These are phyloP conservation scores for Ochotona curzoniae DNA, from an alignment of 2,113 vertebrate genomes.

Conservation along the genomic window DNA sequence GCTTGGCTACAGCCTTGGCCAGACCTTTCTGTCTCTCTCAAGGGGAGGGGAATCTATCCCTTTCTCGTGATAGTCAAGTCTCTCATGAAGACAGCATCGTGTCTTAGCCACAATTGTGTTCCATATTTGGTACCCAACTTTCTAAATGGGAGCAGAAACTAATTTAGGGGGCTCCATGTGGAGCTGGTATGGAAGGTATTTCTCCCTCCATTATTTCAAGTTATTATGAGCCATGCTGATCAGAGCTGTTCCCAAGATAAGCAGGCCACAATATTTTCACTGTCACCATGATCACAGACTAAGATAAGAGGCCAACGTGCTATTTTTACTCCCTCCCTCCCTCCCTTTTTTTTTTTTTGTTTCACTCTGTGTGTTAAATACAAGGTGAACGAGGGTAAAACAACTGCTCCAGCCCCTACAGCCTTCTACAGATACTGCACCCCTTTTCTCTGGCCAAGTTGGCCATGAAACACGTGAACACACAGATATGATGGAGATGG, in stretches of 20 bases:
- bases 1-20: conserved; percentile 29
- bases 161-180: conserved; percentile 75
- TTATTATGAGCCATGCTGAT: conserved; percentile 83
- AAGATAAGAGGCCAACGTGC: conserved; percentile 83
- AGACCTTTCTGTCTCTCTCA: background rate
- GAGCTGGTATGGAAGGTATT: conserved; percentile 78
- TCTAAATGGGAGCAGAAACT: conserved; percentile 78
- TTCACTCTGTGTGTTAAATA: conserved; percentile 78
- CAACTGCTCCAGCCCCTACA: conserved; percentile 70
- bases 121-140: conserved; percentile 78
- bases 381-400: conserved; percentile 77
- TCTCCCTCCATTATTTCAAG: conserved; percentile 84
- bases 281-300: conserved; percentile 86
- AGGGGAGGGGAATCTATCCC: background rate
- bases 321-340: conserved; percentile 81
- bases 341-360: conserved; percentile 58
- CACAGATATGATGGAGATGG: conserved; percentile 73
- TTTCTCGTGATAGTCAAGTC: conserved; percentile 56
- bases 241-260: conserved; percentile 83
- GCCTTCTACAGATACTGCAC: conserved; percentile 70
- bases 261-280: conserved; percentile 87
- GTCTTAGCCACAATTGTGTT: conserved; percentile 77
- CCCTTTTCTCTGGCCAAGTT: conserved; percentile 60
- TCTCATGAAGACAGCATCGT: conserved; percentile 68
- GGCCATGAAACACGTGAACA: conserved; percentile 73